phyloP scores from a whole-genome alignment of 1,140 invertebrate genomes.

The Drosophila fuyamai region DNA sequence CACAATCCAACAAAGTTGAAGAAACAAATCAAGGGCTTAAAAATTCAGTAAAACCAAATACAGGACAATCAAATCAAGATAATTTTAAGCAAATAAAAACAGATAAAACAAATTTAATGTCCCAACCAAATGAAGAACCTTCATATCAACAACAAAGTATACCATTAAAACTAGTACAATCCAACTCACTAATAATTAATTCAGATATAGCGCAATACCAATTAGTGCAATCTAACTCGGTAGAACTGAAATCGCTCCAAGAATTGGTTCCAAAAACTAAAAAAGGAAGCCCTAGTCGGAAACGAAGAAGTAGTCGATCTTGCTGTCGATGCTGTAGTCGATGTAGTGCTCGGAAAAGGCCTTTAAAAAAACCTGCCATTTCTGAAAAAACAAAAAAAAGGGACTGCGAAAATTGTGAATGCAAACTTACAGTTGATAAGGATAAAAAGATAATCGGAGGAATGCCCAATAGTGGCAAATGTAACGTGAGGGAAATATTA shows the following conservation, averaged over 20 bases:
- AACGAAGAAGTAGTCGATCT: neutral
- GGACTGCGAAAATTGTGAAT: neutral
- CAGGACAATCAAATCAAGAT: neutral
- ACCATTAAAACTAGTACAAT: neutral
- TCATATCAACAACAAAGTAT: neutral
- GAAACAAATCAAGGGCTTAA: neutral
- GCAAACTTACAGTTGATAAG: neutral
- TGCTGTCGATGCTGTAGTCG: neutral
- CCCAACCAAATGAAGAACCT: neutral
- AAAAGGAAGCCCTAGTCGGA: neutral
- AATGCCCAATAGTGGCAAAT: neutral
- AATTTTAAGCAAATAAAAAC: neutral
- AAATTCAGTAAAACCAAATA: neutral
- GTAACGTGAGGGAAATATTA: slow-evolving; percentile 38
- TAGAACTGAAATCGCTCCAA: neutral
- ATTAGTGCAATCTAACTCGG: neutral
- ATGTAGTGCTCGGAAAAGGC: neutral
- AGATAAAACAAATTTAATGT: neutral
- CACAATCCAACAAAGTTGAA: neutral
- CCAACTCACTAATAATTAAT: neutral
- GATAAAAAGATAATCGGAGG: neutral
- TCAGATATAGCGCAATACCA: neutral
- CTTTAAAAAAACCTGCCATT: neutral
- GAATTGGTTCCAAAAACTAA: neutral
- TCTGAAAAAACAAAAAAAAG: neutral